Conservation (phyloP, 2,797 vertebrate genomes). For the Kryptolebias ocellatus region DNA sequence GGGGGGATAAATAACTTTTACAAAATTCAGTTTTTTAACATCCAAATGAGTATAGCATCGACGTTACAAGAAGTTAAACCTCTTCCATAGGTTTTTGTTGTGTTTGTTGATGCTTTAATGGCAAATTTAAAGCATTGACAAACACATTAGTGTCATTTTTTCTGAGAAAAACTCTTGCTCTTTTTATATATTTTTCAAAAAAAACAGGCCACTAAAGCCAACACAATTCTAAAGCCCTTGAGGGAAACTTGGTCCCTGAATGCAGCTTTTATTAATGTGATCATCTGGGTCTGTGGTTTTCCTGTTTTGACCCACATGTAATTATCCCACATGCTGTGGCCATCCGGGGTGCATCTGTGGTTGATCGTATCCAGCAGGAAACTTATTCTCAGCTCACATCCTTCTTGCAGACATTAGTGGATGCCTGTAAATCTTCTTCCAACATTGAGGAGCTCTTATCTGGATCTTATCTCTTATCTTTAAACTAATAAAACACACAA, state of each 20-base stretch:
- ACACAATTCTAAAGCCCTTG: neutral
- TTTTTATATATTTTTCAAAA: constrained; percentile 1
- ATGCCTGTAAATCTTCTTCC: constrained; percentile 1
- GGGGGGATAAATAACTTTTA: too few species aligned
- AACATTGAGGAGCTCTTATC: too few species aligned
- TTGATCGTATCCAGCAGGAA: constrained; percentile 13
- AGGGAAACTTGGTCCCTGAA: neutral
- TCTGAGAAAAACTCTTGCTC: neutral
- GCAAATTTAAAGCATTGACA: neutral
- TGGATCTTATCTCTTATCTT: too few species aligned
- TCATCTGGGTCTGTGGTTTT: constrained; percentile 20
- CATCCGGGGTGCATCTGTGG: constrained; percentile 2
- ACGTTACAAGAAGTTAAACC: too few species aligned
- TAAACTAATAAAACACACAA: too few species aligned
- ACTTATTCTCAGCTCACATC: constrained; percentile 8
- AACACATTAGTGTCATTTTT: constrained; percentile 6
- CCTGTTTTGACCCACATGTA: neutral
- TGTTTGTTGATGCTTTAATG: too few species aligned
- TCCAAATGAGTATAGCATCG: too few species aligned
- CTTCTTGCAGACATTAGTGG: neutral
- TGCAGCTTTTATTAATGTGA: constrained; percentile 18
- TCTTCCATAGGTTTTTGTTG: too few species aligned
- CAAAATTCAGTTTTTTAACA: too few species aligned
- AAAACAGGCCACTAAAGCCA: constrained; percentile 7
- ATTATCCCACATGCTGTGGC: constrained; percentile 1